Base-by-base conservation (phyloP, 2,888 invertebrate species). In the Drosophila neonasuta region DNA sequence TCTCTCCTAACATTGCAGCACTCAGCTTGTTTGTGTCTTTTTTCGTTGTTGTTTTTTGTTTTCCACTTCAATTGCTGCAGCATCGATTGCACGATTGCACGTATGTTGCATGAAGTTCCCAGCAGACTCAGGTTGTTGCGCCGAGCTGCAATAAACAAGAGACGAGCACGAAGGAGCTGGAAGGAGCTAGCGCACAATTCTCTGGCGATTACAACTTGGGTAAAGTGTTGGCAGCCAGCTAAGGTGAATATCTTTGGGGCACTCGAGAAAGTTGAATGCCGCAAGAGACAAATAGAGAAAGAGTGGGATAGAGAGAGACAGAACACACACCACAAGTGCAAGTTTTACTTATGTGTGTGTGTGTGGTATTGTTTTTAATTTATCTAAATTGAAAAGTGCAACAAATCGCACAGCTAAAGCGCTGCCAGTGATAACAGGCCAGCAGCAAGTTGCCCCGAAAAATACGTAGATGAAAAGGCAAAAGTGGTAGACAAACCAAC, bases 321-420 rank as follows among this genome's bases (percentile, higher is more conserved):
- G 17, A 8, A 8, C 1, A 9, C 2, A 13, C 32, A 20, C 34
- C 58, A 32, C 56, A 72, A 60, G 57, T 42, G 17, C 17, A 17
- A 17, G 0, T 17, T 17, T 17, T 17, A 0, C 17, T 2, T 17
- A 3, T 20, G 20, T 1, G 20, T 20, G 20, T 20, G 20, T 20
- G 87, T 81, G 87, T 81, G 85, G 87, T 66, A 79, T 84, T 79
- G 82, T 79, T 84, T 81, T 84, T 82, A 82, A 82, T 86, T 82
- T 86, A 86, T 86, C 81, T 82, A 84, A 82, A 86, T 82, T 82
- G 81, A 83, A 85, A 85, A 85, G 82, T 78, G 83, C 80, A 84
- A 84, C 83, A 84, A 87, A 84, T 87, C 80, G 86, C 73, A 77
- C 20, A 10, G 41, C 82, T 62, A 71, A 74, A 72, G 60, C 80